Evolutionary conservation across 2,113 vertebrate species (phyloP), one percentile per base, ranked within the genome.

Genomic region (Oncorhynchus keta): DNA sequence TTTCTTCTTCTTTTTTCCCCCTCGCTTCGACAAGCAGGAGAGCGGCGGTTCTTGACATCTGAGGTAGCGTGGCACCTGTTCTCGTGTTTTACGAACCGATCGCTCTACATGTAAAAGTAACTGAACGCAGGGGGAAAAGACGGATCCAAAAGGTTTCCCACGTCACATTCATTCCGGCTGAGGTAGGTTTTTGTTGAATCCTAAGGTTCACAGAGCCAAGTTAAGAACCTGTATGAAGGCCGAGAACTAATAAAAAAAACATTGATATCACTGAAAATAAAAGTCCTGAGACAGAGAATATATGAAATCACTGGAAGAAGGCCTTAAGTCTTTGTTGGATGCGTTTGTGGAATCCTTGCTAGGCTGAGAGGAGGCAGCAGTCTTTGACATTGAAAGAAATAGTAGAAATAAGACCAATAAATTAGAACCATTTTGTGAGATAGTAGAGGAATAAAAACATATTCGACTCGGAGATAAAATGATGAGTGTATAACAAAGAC

Each of bases 161-260:
- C 84, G 91, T 94, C 93, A 99, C 97, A 98, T 98, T 98, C 97
- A 97, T 97, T 96, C 93, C 95, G 96, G 97, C 94, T 97, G 97
- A 99, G 97, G 97, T 99, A 99, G 97, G 95, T 96, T 95, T 95
- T 88, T 89, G 86, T 93, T 92, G 91, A 91, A 91, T 92, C 81
- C 89, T 88, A 70, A 93, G 88, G 92, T 92, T 94, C 89, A 92
- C 84, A 79, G 86, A 92, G 90, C 89, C 92, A 90, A 93, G 91
- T 92, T 92, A 92, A 90, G 87, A 89, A 88, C 90, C 92, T 92
- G 92, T 87, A 88, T 85, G 90, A 89, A 94, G 94, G 94, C 92
- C 67, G 30, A 90, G 71, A 91, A 90, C 84, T 85, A 82, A 88
- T 75, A 20, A 83, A 85, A 85, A 79, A 76, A 81, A 22, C 77